These are phyloP conservation scores for Plecotus auritus DNA, from an alignment of 2,113 vertebrate genomes.

Conservation along the genomic window DNA sequence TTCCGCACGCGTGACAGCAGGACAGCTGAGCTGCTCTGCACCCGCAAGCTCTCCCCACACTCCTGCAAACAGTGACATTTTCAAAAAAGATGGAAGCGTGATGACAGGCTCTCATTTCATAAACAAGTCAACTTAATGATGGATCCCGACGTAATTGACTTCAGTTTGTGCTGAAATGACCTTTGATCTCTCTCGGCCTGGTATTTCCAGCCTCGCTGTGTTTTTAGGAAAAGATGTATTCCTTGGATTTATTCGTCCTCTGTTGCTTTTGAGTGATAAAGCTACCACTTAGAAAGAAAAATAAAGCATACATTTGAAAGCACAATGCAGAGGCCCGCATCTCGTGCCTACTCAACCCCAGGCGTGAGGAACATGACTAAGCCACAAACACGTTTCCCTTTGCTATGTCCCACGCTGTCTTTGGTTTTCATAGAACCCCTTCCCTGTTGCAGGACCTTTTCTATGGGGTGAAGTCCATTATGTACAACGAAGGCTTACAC, in stretches of 20 bases:
- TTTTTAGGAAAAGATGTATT: background rate
- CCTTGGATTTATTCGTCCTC: background rate
- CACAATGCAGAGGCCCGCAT: background rate
- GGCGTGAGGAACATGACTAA: background rate
- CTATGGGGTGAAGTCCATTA: too few relatives aligned
- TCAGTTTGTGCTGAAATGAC: background rate
- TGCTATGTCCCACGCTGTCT: background rate
- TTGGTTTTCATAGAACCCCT: background rate
- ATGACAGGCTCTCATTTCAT: background rate
- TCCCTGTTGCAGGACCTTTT: background rate
- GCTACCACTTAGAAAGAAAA: slow-evolving; percentile 1
- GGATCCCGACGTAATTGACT: background rate
- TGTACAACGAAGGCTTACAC: fast-evolving
- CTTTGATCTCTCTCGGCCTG: slow-evolving; percentile 41
- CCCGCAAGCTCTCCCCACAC: background rate
- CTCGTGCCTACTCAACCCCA: background rate
- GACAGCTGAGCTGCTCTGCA: background rate
- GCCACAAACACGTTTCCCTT: background rate
- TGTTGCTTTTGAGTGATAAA: slow-evolving; percentile 16
- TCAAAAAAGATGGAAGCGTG: background rate
- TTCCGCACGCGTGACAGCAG: fast-evolving
- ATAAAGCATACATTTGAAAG: background rate
- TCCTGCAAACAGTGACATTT: background rate
- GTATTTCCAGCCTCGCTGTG: background rate
- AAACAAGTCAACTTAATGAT: background rate